A percentile compares a stretch with the other conserved stretches of the same genome.
Conservation (phyloP, 2,797 vertebrate genomes). For the Rachycentron canadum region DNA sequence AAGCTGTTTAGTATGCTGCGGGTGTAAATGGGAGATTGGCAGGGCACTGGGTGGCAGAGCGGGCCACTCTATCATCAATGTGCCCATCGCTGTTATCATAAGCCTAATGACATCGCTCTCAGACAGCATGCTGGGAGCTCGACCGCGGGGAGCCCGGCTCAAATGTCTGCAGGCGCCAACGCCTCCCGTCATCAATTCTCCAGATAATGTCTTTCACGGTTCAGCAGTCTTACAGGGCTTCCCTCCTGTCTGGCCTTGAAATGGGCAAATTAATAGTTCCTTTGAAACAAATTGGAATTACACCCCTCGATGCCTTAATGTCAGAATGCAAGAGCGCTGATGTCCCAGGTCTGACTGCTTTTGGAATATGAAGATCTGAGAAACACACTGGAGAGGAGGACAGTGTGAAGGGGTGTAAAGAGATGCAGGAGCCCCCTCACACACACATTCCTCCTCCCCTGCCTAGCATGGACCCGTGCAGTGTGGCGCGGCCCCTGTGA, state of each 20-base stretch:
- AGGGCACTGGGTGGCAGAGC: slow-evolving; percentile 86
- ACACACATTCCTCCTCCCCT: neutral
- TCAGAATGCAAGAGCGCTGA: slow-evolving; percentile 83
- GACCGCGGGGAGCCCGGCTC: slow-evolving; percentile 88
- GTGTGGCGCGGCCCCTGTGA: slow-evolving; percentile 24
- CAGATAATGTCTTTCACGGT: slow-evolving; percentile 94
- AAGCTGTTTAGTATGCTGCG: slow-evolving; percentile 88
- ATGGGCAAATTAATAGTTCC: slow-evolving; percentile 95
- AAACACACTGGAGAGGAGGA: slow-evolving; percentile 20
- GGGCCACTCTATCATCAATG: slow-evolving; percentile 88
- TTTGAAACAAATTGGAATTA: slow-evolving; percentile 94
- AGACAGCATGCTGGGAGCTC: slow-evolving; percentile 92
- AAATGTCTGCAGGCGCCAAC: slow-evolving; percentile 89
- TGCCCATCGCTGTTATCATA: slow-evolving; percentile 89
- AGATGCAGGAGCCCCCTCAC: slow-evolving; percentile 28
- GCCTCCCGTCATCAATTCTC: slow-evolving; percentile 93
- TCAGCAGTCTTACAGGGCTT: slow-evolving; percentile 90
- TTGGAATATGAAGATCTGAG: slow-evolving; percentile 71
- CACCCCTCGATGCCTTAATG: slow-evolving; percentile 86
- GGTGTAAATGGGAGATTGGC: slow-evolving; percentile 85
- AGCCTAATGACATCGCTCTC: slow-evolving; percentile 91
- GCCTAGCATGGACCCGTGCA: slow-evolving; percentile 37
- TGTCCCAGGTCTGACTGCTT: slow-evolving; percentile 68
- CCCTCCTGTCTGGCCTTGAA: slow-evolving; percentile 90
- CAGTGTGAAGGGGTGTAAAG: slow-evolving; percentile 34